A percentile compares a stretch with the other conserved stretches of the same genome.
These are phyloP conservation scores for Rhinoderma darwinii DNA, from an alignment of 2,113 vertebrate genomes.

Conservation along the genomic window DNA sequence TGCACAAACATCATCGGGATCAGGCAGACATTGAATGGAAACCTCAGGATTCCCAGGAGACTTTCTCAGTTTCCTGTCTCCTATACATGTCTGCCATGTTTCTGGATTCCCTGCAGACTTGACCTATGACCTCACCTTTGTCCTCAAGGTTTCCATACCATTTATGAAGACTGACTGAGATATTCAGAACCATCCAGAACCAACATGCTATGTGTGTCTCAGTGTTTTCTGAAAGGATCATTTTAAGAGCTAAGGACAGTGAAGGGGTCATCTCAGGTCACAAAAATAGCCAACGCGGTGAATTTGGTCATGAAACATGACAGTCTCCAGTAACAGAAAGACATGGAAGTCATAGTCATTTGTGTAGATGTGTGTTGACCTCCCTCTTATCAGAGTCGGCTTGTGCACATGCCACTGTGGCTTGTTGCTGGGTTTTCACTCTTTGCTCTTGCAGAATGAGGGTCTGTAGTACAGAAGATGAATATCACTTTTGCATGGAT, in stretches of 20 bases:
- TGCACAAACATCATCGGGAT: conserved; percentile 36
- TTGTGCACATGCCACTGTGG: not conserved
- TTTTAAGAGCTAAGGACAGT: not conserved
- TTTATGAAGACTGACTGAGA: conserved; percentile 26
- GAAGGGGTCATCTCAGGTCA: conserved; percentile 27
- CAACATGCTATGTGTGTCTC: not conserved
- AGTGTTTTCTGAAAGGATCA: not conserved
- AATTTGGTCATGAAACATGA: conserved; percentile 5
- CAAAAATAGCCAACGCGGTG: not conserved
- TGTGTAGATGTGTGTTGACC: conserved; percentile 5
- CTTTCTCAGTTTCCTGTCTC: conserved; percentile 54
- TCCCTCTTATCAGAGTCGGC: not conserved
- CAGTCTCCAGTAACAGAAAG: conserved; percentile 2
- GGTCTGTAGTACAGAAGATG: not conserved
- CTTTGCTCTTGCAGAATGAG: not conserved
- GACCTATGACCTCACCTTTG: conserved; percentile 59
- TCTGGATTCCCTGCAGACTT: conserved; percentile 55
- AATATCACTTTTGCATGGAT: conserved; percentile 32
- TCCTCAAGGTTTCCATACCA: conserved; percentile 40
- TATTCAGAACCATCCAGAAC: conserved; percentile 13
- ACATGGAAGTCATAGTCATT: not conserved
- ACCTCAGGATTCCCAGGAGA: conserved; percentile 44
- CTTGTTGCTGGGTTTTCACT: not conserved
- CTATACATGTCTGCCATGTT: conserved; percentile 58
- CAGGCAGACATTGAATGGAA: conserved; percentile 40